These are phyloP conservation scores for Leucopternis melanops DNA, from an alignment of 2,113 vertebrate genomes.

Conservation along the genomic window DNA sequence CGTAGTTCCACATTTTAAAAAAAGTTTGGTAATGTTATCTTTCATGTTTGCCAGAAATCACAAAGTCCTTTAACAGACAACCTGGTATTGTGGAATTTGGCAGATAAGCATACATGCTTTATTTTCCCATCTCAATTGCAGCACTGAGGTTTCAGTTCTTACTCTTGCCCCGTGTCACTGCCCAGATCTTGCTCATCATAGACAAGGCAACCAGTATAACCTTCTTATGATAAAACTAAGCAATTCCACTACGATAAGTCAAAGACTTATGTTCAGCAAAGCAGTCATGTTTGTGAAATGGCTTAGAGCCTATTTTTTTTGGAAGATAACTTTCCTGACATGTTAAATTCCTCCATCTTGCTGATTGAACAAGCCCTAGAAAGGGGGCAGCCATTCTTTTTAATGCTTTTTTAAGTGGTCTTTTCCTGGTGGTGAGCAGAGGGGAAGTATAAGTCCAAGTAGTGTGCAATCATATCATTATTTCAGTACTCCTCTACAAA, in stretches of 20 bases:
- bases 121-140: background rate
- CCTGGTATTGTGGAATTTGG: background rate
- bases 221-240: background rate
- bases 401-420: background rate
- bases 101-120: accelerated
- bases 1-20: background rate
- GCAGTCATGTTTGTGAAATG: background rate
- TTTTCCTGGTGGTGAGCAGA: background rate
- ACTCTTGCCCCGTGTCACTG: background rate
- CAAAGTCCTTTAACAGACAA: background rate
- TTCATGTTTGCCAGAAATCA: background rate
- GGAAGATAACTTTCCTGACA: background rate
- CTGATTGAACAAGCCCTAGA: background rate
- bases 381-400: background rate
- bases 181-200: background rate
- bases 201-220: accelerated
- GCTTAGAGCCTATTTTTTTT: background rate
- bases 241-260: background rate
- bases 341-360: background rate
- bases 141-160: background rate
- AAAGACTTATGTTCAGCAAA: background rate
- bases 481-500: background rate
- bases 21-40: background rate
- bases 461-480: background rate
- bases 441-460: background rate